These are phyloP conservation scores for Eupelmus urozonus DNA, from an alignment of 2,888 invertebrate species.

Conservation along the genomic window DNA sequence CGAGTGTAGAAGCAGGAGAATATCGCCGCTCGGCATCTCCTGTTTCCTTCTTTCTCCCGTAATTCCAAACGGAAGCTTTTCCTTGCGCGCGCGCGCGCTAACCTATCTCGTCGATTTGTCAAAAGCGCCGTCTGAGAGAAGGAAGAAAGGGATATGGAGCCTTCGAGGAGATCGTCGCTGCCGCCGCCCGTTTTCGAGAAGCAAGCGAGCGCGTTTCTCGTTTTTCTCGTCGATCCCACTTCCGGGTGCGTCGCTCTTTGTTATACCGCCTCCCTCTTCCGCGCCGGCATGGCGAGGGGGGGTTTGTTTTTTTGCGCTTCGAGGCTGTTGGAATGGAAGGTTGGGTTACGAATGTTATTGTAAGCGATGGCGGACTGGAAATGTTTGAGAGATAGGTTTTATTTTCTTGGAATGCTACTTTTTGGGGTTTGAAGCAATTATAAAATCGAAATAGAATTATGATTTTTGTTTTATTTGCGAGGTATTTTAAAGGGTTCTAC, in stretches of 20 bases:
- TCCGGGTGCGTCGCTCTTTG: background rate
- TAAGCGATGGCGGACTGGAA: too few relatives aligned
- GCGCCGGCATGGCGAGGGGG: too few relatives aligned
- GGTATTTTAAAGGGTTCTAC: too few relatives aligned
- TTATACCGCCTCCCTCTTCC: too few relatives aligned
- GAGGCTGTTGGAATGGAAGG: background rate
- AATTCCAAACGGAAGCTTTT: conserved; percentile 66
- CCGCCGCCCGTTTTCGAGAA: background rate
- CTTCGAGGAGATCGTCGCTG: conserved; percentile 27
- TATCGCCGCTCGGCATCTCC: conserved; percentile 56
- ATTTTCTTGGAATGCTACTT: too few relatives aligned
- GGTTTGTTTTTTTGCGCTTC: background rate
- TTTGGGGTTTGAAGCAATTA: too few relatives aligned
- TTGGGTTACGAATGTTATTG: background rate
- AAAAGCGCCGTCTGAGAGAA: conserved; percentile 47
- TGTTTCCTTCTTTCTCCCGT: conserved; percentile 68
- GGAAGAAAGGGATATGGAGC: conserved; percentile 24
- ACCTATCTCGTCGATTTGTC: conserved; percentile 71
- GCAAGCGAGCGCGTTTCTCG: background rate
- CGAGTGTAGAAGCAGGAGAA: background rate
- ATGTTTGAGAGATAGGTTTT: too few relatives aligned
- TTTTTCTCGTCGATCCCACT: background rate
- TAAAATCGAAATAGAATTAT: too few relatives aligned
- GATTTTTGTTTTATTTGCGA: background rate
- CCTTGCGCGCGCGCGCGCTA: conserved; percentile 56